A percentile compares a stretch with the other conserved stretches of the same genome.
These are phyloP conservation scores for Melanaphis sacchari DNA, from an alignment of 1,140 invertebrate species.

Conservation along the genomic window DNA sequence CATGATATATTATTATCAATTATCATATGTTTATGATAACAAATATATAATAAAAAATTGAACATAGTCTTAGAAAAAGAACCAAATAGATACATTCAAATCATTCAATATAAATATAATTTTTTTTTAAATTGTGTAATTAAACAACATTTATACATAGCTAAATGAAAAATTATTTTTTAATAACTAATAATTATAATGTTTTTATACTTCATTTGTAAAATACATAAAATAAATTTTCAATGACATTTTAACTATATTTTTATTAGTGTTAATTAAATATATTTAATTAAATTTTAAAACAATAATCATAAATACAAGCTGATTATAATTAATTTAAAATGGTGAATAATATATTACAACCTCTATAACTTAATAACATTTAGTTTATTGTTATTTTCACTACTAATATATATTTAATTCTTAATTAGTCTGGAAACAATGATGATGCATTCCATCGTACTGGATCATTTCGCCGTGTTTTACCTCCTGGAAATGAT, in stretches of 20 bases:
- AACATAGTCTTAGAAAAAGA: no score
- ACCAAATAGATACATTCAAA: no score
- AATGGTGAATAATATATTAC: neutral
- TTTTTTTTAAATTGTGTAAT: no score
- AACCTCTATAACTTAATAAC: neutral
- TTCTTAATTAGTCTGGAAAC: conserved; percentile 21
- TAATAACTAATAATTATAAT: neutral
- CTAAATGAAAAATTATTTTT: no score
- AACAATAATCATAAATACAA: neutral
- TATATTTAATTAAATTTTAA: neutral
- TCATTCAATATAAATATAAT: no score
- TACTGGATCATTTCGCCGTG: conserved; percentile 50
- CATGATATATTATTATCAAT: no score
- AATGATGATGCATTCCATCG: conserved; percentile 18
- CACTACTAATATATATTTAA: neutral
- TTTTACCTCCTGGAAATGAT: conserved; percentile 23
- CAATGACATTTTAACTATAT: neutral
- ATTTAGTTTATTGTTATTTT: neutral
- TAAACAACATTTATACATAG: no score
- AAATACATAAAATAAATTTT: neutral
- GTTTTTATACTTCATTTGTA: neutral
- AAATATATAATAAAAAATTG: no score
- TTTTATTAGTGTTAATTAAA: neutral
- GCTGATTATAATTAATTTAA: neutral
- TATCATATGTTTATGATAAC: no score